Conservation (phyloP, 2,113 vertebrate genomes). For the Thunnus maccoyii region DNA sequence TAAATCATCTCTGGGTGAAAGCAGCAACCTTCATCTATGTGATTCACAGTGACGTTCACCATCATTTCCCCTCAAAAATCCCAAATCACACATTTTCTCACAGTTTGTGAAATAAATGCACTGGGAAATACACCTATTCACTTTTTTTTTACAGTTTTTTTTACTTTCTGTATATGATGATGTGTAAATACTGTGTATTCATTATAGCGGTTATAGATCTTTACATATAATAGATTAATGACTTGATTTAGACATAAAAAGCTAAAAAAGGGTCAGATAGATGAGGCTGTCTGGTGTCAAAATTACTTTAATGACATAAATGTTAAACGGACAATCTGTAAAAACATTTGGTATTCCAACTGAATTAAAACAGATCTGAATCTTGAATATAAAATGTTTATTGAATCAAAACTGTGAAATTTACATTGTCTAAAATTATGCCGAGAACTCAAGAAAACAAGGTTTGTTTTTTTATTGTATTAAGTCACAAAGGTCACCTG, state of each 20-base stretch:
- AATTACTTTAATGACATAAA: background rate
- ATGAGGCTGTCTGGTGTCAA: background rate
- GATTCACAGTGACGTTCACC: too few relatives aligned
- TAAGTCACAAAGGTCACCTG: background rate
- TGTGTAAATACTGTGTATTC: background rate
- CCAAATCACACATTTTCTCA: too few relatives aligned
- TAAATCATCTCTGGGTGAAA: too few relatives aligned
- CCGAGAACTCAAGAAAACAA: background rate
- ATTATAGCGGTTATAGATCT: background rate
- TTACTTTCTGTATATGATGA: too few relatives aligned
- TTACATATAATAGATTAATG: background rate
- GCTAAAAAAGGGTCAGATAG: too few relatives aligned
- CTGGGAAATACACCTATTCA: background rate
- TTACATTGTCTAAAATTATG: background rate
- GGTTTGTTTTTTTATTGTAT: background rate
- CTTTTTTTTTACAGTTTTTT: too few relatives aligned
- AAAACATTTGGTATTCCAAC: too few relatives aligned
- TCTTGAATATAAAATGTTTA: conserved; percentile 19
- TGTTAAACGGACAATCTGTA: too few relatives aligned
- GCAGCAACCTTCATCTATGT: too few relatives aligned
- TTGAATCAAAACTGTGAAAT: conserved; percentile 2
- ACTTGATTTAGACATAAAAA: background rate
- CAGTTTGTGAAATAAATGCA: too few relatives aligned
- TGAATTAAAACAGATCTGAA: background rate
- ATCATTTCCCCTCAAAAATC: too few relatives aligned